Percentiles rank a stretch among this genome's conserved stretches.
phyloP scores from a whole-genome alignment of 2,113 vertebrate species.

The Oryzias celebensis region DNA sequence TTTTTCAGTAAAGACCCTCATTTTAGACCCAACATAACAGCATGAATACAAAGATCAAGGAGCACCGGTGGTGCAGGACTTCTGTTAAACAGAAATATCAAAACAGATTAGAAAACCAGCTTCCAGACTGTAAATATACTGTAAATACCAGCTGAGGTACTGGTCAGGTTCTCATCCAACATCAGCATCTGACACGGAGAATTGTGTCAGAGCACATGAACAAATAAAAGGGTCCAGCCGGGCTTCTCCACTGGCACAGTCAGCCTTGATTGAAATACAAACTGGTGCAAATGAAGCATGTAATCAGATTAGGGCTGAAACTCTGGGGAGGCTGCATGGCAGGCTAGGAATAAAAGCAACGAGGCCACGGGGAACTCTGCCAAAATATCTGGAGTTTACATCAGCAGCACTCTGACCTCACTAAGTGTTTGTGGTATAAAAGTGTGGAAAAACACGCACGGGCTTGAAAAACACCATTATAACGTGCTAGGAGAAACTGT shows the following conservation, averaged over 20 bases:
- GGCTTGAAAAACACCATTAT: conserved; percentile 1
- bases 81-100: neutral
- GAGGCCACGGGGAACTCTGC: conserved; percentile 52
- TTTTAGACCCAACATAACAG: too few species aligned
- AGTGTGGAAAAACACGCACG: conserved; percentile 37
- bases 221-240: conserved; percentile 74
- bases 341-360: conserved; percentile 50
- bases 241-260: conserved; percentile 80
- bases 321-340: conserved; percentile 52
- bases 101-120: neutral
- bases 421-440: conserved; percentile 16
- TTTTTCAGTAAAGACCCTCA: too few species aligned
- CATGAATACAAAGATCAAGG: conserved; percentile 32
- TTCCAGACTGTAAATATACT: neutral
- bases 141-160: neutral
- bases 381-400: conserved; percentile 64
- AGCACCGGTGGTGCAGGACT: conserved; percentile 23
- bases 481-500: conserved; percentile 4
- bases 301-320: conserved; percentile 91
- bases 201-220: conserved; percentile 75
- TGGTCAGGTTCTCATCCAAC: conserved; percentile 9
- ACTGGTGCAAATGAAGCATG: conserved; percentile 96
- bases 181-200: conserved; percentile 35
- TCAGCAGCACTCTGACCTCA: conserved; percentile 46
- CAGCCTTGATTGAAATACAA: conserved; percentile 93